These are phyloP conservation scores for Oryzias melastigma DNA, from an alignment of 2,113 vertebrate genomes.

Conservation along the genomic window DNA sequence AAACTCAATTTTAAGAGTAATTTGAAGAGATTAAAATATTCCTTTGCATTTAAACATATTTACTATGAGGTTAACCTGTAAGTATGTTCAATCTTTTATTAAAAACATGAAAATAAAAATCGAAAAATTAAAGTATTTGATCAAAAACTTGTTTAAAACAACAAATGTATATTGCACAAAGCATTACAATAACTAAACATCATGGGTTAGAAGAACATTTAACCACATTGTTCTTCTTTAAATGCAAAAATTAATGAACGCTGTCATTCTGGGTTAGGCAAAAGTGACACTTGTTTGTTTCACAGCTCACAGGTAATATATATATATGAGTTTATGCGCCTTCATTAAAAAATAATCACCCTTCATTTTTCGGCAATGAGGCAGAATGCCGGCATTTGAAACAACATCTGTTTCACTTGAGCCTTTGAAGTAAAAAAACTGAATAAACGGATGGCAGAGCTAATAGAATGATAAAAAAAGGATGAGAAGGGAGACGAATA, in stretches of 20 bases:
- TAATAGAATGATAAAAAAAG: slow-evolving; percentile 69
- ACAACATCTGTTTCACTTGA: slow-evolving; percentile 75
- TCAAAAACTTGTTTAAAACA: slow-evolving; percentile 41
- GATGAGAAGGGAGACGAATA: slow-evolving; percentile 56
- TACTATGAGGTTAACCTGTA: slow-evolving; percentile 61
- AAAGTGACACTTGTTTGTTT: slow-evolving; percentile 64
- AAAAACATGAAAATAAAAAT: slow-evolving; percentile 61
- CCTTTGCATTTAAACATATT: slow-evolving; percentile 52
- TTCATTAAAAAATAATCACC: slow-evolving; percentile 81
- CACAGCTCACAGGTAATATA: slow-evolving; percentile 68
- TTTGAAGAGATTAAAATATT: slow-evolving; percentile 56
- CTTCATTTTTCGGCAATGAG: slow-evolving; percentile 76
- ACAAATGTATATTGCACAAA: slow-evolving; percentile 56
- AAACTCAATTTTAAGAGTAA: slow-evolving; percentile 4
- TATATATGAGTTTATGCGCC: slow-evolving; percentile 41
- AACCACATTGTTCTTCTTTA: slow-evolving; percentile 57
- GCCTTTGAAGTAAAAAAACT: slow-evolving; percentile 73
- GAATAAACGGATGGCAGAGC: slow-evolving; percentile 70
- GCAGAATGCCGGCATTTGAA: slow-evolving; percentile 76
- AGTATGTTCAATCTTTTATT: slow-evolving; percentile 39
- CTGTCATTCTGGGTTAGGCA: slow-evolving; percentile 50
- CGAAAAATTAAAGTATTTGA: slow-evolving; percentile 66
- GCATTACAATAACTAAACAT: slow-evolving; percentile 74
- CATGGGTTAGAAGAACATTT: slow-evolving; percentile 61
- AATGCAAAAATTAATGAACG: slow-evolving; percentile 57